Conservation (phyloP, 2,888 invertebrate genomes). For the Rhamnusium bicolor region DNA sequence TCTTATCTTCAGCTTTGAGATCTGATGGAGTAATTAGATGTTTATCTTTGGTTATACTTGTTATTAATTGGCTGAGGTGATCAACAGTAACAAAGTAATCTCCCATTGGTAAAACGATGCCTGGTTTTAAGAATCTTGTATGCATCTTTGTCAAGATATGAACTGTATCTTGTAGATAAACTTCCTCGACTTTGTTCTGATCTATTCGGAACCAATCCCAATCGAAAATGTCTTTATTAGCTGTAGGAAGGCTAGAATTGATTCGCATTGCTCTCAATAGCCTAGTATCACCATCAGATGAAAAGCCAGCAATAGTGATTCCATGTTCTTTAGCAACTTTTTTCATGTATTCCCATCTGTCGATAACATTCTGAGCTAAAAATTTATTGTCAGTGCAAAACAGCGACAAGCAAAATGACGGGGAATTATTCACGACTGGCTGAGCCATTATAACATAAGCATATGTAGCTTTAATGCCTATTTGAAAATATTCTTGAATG, state of each 20-base stretch:
- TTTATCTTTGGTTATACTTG: slow-evolving; percentile 20
- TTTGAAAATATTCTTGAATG: slow-evolving; percentile 45
- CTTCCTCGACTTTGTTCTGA: not conserved
- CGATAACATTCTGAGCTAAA: slow-evolving; percentile 40
- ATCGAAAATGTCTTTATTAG: not conserved
- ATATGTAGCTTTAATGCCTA: slow-evolving; percentile 39
- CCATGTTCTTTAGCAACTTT: slow-evolving; percentile 22
- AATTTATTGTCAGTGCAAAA: slow-evolving; percentile 52
- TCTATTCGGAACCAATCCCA: slow-evolving; percentile 32
- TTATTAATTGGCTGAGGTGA: slow-evolving; percentile 21
- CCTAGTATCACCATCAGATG: slow-evolving; percentile 37
- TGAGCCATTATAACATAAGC: slow-evolving; percentile 52
- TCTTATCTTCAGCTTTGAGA: slow-evolving; percentile 39
- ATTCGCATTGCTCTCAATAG: slow-evolving; percentile 36
- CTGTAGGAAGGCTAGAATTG: slow-evolving; percentile 3
- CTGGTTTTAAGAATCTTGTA: slow-evolving; percentile 36
- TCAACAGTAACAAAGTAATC: slow-evolving; percentile 15
- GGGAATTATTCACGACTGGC: slow-evolving; percentile 34
- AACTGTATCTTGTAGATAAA: slow-evolving; percentile 33
- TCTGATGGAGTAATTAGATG: slow-evolving; percentile 36
- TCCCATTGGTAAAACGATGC: slow-evolving; percentile 26
- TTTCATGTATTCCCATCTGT: slow-evolving; percentile 41
- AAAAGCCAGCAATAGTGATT: slow-evolving; percentile 36
- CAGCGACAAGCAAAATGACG: slow-evolving; percentile 47
- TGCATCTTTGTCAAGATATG: slow-evolving; percentile 37